phyloP scores from a whole-genome alignment of 2,888 invertebrate genomes.

The Cacoxenus indagator region DNA sequence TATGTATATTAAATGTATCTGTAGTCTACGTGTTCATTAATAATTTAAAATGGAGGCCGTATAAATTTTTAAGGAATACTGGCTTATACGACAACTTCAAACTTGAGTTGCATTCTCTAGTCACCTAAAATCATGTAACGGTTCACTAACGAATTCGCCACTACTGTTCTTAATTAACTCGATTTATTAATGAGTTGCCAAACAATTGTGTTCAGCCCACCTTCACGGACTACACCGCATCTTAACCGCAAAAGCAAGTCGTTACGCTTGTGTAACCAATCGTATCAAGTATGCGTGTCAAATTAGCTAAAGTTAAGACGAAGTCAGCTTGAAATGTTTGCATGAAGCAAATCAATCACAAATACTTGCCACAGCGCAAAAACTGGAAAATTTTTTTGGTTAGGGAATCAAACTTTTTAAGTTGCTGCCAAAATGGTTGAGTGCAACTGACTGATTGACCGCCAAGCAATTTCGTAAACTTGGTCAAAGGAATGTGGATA shows the following conservation, averaged over 20 bases:
- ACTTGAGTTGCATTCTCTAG: too few species aligned
- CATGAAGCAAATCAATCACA: constrained; percentile 29
- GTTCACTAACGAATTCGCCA: not conserved
- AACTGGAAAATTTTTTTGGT: constrained; percentile 25
- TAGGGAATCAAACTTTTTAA: constrained; percentile 19
- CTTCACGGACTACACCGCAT: not conserved
- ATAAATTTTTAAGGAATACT: too few species aligned
- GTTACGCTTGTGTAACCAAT: constrained; percentile 14
- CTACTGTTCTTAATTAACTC: constrained; percentile 50
- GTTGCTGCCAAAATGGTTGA: constrained; percentile 1
- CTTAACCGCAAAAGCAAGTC: not conserved
- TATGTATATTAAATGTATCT: too few species aligned
- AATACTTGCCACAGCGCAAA: constrained; percentile 25
- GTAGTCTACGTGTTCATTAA: too few species aligned
- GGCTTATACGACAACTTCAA: too few species aligned
- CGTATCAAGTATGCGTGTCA: constrained; percentile 50
- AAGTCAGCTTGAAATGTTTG: constrained; percentile 1
- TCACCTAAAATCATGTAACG: too few species aligned
- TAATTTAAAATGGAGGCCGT: too few species aligned
- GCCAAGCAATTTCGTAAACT: not conserved
- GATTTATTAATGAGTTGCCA: constrained; percentile 60
- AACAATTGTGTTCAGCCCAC: constrained; percentile 37
- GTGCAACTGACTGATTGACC: not conserved
- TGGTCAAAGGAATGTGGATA: not conserved
- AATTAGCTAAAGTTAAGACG: constrained; percentile 59